A percentile compares a stretch with the other conserved stretches of the same genome.
These are phyloP conservation scores for Perdix hodgsoniae DNA, from an alignment of 2,797 vertebrate genomes.

Conservation along the genomic window DNA sequence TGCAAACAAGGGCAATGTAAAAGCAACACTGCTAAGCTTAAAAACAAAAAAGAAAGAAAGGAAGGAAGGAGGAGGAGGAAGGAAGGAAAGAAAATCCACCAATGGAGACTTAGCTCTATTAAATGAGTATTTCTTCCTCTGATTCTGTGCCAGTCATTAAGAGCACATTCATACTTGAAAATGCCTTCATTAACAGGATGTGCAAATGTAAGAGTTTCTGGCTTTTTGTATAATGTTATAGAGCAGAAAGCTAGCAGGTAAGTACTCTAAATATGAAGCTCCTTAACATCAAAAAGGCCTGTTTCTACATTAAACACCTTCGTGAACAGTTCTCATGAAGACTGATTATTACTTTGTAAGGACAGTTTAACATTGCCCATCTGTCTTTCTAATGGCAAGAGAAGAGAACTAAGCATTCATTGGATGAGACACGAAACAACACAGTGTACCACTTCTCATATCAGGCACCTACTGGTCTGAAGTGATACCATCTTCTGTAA, in stretches of 20 bases:
- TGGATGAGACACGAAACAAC: not conserved
- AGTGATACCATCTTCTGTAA: not conserved
- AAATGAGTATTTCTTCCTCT: not conserved
- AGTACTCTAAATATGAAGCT: not conserved
- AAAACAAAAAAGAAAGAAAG: not conserved
- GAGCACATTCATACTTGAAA: not conserved
- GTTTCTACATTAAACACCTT: not conserved
- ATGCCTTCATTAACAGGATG: not conserved
- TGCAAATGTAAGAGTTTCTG: not conserved
- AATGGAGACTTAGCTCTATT: not conserved
- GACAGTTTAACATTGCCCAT: not conserved
- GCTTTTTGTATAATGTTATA: not conserved
- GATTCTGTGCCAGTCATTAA: not conserved
- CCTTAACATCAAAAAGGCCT: not conserved
- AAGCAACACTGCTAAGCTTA: not conserved
- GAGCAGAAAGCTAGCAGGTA: not conserved
- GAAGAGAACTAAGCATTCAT: not conserved
- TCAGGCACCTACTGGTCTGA: not conserved
- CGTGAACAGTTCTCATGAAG: not conserved
- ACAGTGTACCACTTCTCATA: not conserved
- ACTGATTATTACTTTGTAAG: not conserved
- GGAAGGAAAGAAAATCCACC: not conserved
- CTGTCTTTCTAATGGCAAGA: not conserved
- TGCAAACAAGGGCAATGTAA: not conserved
- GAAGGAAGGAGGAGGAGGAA: not conserved